phyloP scores from a whole-genome alignment of 2,797 vertebrate genomes.

The Sciaenops ocellatus region DNA sequence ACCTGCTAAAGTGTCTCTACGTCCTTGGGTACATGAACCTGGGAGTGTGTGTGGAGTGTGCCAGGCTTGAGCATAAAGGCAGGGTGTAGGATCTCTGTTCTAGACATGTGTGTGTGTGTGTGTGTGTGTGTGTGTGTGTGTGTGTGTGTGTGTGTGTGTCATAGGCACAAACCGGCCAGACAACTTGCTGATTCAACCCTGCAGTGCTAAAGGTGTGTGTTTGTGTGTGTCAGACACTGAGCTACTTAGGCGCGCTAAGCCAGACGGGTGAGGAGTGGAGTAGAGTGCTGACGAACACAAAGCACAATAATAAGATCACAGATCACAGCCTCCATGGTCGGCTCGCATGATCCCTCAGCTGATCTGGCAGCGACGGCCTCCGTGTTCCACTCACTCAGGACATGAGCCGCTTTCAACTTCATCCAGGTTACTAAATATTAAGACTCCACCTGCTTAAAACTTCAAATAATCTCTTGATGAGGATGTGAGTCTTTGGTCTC shows the following conservation, averaged over 20 bases:
- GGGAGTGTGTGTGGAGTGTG: conserved; percentile 70
- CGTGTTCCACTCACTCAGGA: conserved; percentile 68
- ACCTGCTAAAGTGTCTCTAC: conserved; percentile 55
- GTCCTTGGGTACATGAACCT: conserved; percentile 40
- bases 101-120: background rate
- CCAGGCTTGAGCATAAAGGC: conserved; percentile 42
- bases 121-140: background rate
- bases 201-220: conserved; percentile 40
- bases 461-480: conserved; percentile 29
- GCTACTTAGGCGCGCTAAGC: conserved; percentile 42
- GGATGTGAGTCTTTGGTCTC: conserved; percentile 29
- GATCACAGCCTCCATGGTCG: conserved; percentile 48
- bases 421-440: conserved; percentile 51
- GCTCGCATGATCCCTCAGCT: conserved; percentile 79
- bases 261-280: conserved; percentile 6
- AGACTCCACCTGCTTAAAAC: conserved; percentile 47
- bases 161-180: conserved; percentile 52
- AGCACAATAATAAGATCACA: conserved; percentile 74
- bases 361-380: conserved; percentile 61
- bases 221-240: conserved; percentile 39
- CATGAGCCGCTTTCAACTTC: conserved; percentile 62
- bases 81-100: conserved; percentile 2
- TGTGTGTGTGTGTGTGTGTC: conserved; percentile 34
- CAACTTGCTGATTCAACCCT: conserved; percentile 63
- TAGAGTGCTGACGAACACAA: conserved; percentile 49